Evolutionary conservation across 1,140 invertebrate genomes (phyloP).

Genomic region (Dendroctonus valens): DNA sequence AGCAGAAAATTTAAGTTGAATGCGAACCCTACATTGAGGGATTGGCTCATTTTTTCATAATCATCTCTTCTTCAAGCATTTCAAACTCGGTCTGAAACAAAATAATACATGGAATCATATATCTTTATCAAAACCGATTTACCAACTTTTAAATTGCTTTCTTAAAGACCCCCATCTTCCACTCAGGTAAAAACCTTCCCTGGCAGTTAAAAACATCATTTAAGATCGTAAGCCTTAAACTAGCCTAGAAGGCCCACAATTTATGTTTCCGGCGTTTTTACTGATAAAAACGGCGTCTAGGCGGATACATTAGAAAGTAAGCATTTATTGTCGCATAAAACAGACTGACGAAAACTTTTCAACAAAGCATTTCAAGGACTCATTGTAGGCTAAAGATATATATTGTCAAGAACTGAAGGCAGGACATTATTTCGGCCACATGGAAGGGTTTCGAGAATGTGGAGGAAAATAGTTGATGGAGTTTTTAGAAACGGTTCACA

Average conservation of each 20-base stretch:
- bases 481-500: conserved; percentile 6
- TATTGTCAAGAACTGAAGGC: conserved; percentile 19
- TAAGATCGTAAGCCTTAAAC: conserved; percentile 5
- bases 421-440: conserved; percentile 17
- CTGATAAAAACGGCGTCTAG: conserved; percentile 10
- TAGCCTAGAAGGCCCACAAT: conserved; percentile 10
- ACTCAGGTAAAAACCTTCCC: conserved; percentile 6
- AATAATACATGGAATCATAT: background rate
- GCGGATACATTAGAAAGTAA: conserved; percentile 17
- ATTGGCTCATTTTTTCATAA: background rate
- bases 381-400: conserved; percentile 15
- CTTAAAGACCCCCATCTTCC: background rate
- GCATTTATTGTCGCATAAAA: conserved; percentile 15
- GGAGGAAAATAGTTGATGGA: conserved; percentile 14
- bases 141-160: background rate
- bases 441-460: conserved; percentile 6
- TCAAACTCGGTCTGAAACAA: background rate
- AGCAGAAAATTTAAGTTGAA: too few species aligned
- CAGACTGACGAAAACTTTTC: conserved; percentile 12
- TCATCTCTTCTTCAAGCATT: background rate
- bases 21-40: background rate
- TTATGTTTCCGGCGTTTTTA: conserved; percentile 6
- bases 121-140: background rate
- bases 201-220: conserved; percentile 15
- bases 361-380: conserved; percentile 17